Base-by-base conservation (phyloP, 2,888 invertebrate species). In the Hirtodrosophila duncani region DNA sequence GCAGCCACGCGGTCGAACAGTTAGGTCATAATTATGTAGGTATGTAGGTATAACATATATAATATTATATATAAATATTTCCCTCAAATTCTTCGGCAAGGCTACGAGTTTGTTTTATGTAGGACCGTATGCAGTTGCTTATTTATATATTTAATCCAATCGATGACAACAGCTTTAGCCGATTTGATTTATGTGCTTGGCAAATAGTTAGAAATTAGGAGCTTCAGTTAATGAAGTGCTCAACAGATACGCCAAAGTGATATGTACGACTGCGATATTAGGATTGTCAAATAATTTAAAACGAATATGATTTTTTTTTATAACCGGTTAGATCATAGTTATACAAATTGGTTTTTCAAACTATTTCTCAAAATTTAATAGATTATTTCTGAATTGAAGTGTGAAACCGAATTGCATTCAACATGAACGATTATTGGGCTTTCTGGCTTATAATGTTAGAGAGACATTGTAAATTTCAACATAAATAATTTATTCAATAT, bases 21-120 rank as follows among this genome's bases (percentile, higher is more conserved):
- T 74, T 72, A 64, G 72, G 67, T 58, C 79, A 78, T 67, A 70
- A 70, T 74, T 78, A 74, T 55, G 55, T 51, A n/a, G n/a, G n/a
- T n/a, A n/a, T n/a, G n/a, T n/a, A n/a, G n/a, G n/a, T n/a, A n/a
- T n/a, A n/a, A n/a, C n/a, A n/a, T n/a, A n/a, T n/a, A n/a, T n/a
- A n/a, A n/a, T n/a, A 51, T 68, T 58, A 63, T 56, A 66, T 58
- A 33, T 58, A 66, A 34, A 78, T 52, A 52, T 56, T 31, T 66
- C 42, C 43, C 34, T 53, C 33, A 74, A 68, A 74, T 74, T 74
- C 70, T 67, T 64, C 64, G 36, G 46, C 72, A 78, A 78, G 79
- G 72, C 72, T 67, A 74, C 11, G 10, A 56, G 57, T 64, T 61
- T 53, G 79, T 74, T 69, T 62, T 67, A 60, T 69, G 70, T 78